Percentiles rank a stretch among this genome's conserved stretches.
These are phyloP conservation scores for Laterallus jamaicensis DNA, from an alignment of 2,113 vertebrate species.

Conservation along the genomic window DNA sequence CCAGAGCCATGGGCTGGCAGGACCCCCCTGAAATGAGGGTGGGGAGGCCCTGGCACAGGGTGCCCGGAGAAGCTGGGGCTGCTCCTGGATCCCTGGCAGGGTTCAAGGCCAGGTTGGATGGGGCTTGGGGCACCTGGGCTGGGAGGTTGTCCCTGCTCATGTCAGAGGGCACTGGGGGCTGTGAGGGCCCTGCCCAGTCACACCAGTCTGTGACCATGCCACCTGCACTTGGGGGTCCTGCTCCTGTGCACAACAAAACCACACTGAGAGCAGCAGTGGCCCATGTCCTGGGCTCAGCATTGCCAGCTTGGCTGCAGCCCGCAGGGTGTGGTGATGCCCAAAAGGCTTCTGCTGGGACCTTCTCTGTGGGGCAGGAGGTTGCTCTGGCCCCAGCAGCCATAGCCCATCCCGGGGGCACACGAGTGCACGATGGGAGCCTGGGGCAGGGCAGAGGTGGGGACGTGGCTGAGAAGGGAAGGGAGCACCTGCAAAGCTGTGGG, in stretches of 20 bases:
- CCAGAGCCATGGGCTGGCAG: background rate
- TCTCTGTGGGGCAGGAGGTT: background rate
- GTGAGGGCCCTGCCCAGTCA: too few relatives aligned
- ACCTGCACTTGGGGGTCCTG: background rate
- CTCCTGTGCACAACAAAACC: too few relatives aligned
- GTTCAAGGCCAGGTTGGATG: too few relatives aligned
- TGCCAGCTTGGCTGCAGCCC: background rate
- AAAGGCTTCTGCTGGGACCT: background rate
- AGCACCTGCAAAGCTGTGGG: background rate
- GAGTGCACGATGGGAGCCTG: background rate
- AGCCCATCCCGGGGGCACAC: rapidly evolving
- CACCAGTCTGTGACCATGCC: too few relatives aligned
- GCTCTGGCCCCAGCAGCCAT: background rate
- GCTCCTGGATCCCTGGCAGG: background rate
- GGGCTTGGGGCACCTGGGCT: too few relatives aligned
- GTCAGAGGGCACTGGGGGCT: too few relatives aligned
- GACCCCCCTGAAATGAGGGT: background rate
- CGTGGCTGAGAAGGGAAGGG: background rate
- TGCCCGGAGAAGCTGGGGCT: background rate
- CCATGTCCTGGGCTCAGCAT: rapidly evolving
- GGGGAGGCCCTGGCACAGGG: background rate
- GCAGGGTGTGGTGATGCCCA: background rate
- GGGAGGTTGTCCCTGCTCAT: too few relatives aligned
- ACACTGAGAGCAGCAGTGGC: too few relatives aligned
- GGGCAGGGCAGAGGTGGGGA: background rate